Evolutionary conservation across 1,140 invertebrate genomes (phyloP).

Genomic region (Propsilocerus akamusi): DNA sequence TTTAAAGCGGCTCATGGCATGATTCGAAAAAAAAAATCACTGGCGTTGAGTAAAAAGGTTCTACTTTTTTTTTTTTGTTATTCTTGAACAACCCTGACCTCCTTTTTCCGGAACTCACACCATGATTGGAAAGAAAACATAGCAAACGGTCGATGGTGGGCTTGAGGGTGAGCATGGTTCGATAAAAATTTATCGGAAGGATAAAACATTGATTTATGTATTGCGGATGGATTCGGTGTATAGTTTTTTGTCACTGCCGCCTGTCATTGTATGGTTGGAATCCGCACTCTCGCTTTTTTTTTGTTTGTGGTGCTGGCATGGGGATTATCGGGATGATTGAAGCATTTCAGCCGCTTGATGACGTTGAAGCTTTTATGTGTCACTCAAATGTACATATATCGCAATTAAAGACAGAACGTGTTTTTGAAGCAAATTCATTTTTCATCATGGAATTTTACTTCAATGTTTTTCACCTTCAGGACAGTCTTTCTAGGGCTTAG

Average conservation of each 20-base stretch:
- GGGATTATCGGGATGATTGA: no score
- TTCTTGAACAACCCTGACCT: not conserved
- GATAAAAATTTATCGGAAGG: slow-evolving; percentile 3
- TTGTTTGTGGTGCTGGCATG: no score
- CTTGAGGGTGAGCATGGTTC: not conserved
- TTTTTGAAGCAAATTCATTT: no score
- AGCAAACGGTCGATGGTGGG: not conserved
- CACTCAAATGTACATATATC: no score
- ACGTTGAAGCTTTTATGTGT: no score
- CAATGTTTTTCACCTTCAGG: no score
- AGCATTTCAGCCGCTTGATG: no score
- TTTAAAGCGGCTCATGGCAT: not conserved
- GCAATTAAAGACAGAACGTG: no score
- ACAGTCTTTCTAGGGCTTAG: no score
- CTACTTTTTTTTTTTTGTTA: not conserved
- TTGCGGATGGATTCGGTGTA: not conserved
- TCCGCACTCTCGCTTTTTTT: no score
- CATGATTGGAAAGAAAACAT: not conserved
- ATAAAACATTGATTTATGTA: slow-evolving; percentile 4
- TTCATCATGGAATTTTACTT: no score
- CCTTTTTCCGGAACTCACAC: no score
- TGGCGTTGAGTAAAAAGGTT: not conserved
- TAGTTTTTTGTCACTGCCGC: not conserved
- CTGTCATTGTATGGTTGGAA: not conserved
- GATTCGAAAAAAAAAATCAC: not conserved